Conservation (phyloP, 2,113 vertebrate species). For the Gila orcuttii region DNA sequence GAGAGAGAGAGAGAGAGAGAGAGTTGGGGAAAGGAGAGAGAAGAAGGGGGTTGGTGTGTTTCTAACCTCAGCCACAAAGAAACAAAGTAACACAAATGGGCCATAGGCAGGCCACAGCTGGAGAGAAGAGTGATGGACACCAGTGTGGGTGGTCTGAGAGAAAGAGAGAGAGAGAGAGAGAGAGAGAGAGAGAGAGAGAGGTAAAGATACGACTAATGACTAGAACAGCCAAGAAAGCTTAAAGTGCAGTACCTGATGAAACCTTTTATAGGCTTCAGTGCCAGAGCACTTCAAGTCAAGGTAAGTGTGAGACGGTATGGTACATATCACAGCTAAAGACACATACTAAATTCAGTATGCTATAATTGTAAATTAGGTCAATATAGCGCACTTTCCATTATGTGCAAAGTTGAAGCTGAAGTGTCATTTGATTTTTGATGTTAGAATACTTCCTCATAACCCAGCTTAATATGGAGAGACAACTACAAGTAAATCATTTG, state of each 20-base stretch:
- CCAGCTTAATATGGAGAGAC: not conserved
- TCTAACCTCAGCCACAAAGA: constrained; percentile 70
- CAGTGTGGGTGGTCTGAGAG: constrained; percentile 77
- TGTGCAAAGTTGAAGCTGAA: not conserved
- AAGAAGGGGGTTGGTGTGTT: constrained; percentile 49
- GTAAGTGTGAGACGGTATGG: not conserved
- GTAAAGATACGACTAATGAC: constrained; percentile 11
- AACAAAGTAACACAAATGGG: constrained; percentile 81
- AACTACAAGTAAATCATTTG: not conserved
- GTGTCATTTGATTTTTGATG: not conserved
- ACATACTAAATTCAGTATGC: not conserved
- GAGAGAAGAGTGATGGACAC: constrained; percentile 64
- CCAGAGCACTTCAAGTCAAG: not conserved
- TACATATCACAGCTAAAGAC: not conserved
- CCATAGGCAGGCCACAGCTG: constrained; percentile 79
- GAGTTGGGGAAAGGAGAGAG: constrained; percentile 6
- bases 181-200: constrained; percentile 48
- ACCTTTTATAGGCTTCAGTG: not conserved
- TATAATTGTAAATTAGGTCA: not conserved
- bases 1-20: constrained; percentile 37
- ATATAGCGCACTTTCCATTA: not conserved
- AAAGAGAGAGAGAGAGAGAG: constrained; percentile 29
- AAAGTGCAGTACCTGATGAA: constrained; percentile 26
- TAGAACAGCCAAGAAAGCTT: constrained; percentile 26
- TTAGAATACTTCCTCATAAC: not conserved